phyloP scores from a whole-genome alignment of 1,140 invertebrate species.

The Elysia chlorotica region DNA sequence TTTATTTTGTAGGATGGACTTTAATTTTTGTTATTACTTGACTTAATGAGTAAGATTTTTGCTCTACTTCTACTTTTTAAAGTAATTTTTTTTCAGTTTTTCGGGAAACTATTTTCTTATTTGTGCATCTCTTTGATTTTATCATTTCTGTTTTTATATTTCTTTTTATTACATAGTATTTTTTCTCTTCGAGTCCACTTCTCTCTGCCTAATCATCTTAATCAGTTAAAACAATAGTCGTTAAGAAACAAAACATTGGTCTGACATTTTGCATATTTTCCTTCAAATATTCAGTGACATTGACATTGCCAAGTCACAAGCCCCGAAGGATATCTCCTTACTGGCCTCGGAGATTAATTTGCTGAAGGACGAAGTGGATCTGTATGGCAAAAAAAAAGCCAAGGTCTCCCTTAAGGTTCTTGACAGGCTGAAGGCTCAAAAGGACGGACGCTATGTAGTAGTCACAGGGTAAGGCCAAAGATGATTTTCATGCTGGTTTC shows the following conservation, averaged over 20 bases:
- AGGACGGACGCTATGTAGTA: slow-evolving; percentile 90
- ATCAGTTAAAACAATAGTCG: background rate
- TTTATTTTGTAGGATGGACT: too few relatives aligned
- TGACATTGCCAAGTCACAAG: slow-evolving; percentile 83
- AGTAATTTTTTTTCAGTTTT: too few relatives aligned
- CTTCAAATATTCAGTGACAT: slow-evolving; percentile 81
- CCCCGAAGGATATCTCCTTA: slow-evolving; percentile 79
- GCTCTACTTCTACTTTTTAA: too few relatives aligned
- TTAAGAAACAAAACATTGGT: background rate
- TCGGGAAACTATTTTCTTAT: too few relatives aligned
- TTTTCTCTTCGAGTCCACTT: background rate
- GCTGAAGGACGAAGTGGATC: slow-evolving; percentile 78
- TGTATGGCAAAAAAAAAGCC: slow-evolving; percentile 93
- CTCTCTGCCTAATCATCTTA: background rate
- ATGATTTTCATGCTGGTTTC: too few relatives aligned
- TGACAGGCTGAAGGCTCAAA: slow-evolving; percentile 73
- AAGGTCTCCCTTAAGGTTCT: slow-evolving; percentile 89
- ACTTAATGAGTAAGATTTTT: too few relatives aligned
- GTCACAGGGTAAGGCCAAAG: slow-evolving; percentile 78
- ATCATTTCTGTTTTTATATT: too few relatives aligned
- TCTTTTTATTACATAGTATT: too few relatives aligned
- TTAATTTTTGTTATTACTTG: too few relatives aligned
- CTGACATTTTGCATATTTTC: background rate
- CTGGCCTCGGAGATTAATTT: slow-evolving; percentile 67
- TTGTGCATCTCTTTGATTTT: too few relatives aligned